phyloP scores from a whole-genome alignment of 1,140 invertebrate genomes.

The Psix sp. region DNA sequence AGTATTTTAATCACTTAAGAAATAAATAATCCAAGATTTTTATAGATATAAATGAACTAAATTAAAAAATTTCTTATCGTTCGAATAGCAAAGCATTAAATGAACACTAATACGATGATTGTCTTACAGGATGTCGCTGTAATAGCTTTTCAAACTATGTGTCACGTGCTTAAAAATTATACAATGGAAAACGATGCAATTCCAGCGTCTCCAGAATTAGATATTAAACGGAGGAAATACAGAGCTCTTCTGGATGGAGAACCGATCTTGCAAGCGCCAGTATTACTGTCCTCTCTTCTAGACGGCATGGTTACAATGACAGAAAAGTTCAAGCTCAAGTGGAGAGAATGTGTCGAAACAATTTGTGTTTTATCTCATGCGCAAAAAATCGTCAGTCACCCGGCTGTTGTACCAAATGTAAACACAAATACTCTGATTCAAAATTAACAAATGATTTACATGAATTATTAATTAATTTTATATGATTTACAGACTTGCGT shows the following conservation, averaged over 20 bases:
- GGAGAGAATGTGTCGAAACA: conserved; percentile 84
- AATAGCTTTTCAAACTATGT: conserved; percentile 83
- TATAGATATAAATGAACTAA: too few species aligned
- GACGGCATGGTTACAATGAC: conserved; percentile 81
- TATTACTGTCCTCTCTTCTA: conserved; percentile 79
- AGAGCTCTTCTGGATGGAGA: conserved; percentile 62
- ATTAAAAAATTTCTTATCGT: too few species aligned
- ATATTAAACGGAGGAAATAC: conserved; percentile 37
- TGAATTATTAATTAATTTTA: conserved; percentile 15
- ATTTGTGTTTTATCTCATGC: conserved; percentile 79
- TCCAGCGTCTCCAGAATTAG: conserved; percentile 16
- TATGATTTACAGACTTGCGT: conserved; percentile 79
- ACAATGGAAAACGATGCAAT: conserved; percentile 26
- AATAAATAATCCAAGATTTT: too few species aligned
- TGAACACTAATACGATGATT: background rate
- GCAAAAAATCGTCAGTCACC: conserved; percentile 77
- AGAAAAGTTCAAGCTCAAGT: conserved; percentile 83
- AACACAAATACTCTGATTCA: background rate
- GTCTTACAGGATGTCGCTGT: conserved; percentile 80
- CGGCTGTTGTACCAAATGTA: conserved; percentile 77
- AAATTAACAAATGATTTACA: conserved; percentile 1
- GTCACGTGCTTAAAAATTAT: conserved; percentile 81
- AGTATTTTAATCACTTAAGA: too few species aligned
- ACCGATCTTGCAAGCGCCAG: conserved; percentile 71
- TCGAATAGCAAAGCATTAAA: background rate